A percentile compares a stretch with the other conserved stretches of the same genome.
Conservation (phyloP, 1,140 invertebrate genomes). For the Nylanderia fulva region DNA sequence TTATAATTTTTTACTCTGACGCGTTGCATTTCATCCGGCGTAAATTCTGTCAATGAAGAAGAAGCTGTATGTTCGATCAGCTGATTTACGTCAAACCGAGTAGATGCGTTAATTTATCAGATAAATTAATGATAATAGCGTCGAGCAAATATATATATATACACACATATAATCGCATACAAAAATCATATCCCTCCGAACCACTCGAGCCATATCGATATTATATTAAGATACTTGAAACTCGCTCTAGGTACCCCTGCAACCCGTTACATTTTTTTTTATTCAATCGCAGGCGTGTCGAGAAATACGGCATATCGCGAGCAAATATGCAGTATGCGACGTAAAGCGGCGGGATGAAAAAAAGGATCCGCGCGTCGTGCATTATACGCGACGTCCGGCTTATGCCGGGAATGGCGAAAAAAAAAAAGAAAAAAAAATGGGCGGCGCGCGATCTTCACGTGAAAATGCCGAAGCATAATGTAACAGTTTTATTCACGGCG, state of each 20-base stretch:
- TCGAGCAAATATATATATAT: too few species aligned
- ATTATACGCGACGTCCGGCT: slow-evolving; percentile 48
- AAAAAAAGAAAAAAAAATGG: too few species aligned
- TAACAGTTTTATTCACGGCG: slow-evolving; percentile 73
- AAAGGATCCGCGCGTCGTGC: neutral
- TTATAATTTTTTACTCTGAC: too few species aligned
- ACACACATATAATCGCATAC: slow-evolving; percentile 15
- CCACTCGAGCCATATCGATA: neutral
- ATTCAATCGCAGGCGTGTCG: slow-evolving; percentile 30
- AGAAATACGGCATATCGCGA: slow-evolving; percentile 23
- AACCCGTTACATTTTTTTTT: slow-evolving; percentile 45
- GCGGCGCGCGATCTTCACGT: slow-evolving; percentile 18
- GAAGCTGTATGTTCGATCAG: neutral
- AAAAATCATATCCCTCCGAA: slow-evolving; percentile 2
- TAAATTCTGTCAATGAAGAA: neutral
- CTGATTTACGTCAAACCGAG: too few species aligned
- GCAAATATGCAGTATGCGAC: neutral
- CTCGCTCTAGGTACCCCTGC: neutral
- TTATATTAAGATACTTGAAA: slow-evolving; percentile 19
- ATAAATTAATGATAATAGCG: neutral
- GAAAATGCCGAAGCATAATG: slow-evolving; percentile 67
- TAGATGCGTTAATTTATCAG: neutral
- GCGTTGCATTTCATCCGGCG: neutral
- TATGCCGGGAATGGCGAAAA: slow-evolving; percentile 38
- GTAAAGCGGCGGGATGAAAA: slow-evolving; percentile 15